A percentile compares a stretch with the other conserved stretches of the same genome.
Evolutionary conservation across 2,797 vertebrate genomes (phyloP).

Genomic region (Anabacerthia variegaticeps): DNA sequence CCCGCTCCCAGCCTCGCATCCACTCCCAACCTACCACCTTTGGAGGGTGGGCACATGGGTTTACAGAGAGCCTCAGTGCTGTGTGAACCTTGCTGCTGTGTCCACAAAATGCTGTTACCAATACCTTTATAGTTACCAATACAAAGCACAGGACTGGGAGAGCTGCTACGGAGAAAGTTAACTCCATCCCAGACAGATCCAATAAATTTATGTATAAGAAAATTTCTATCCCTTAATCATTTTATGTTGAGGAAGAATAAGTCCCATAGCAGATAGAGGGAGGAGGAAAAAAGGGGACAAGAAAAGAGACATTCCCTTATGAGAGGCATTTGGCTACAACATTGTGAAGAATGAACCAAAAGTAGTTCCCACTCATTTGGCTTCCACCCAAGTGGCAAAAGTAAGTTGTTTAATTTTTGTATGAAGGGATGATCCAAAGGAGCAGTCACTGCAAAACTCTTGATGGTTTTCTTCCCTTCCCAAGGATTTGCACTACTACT

Average conservation of each 20-base stretch:
- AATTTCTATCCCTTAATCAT: not conserved
- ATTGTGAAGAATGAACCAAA: not conserved
- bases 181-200: not conserved
- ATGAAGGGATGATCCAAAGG: not conserved
- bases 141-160: not conserved
- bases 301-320: not conserved
- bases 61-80: not conserved
- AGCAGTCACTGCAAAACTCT: not conserved
- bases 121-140: not conserved
- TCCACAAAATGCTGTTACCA: not conserved
- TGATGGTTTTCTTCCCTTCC: not conserved
- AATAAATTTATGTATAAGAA: not conserved
- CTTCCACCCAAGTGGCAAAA: not conserved
- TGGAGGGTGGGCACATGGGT: accelerated
- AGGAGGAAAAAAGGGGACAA: not conserved
- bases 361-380: not conserved
- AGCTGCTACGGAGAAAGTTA: not conserved
- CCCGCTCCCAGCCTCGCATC: not conserved
- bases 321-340: not conserved
- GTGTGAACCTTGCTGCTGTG: accelerated
- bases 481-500: not conserved
- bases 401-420: not conserved
- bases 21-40: not conserved
- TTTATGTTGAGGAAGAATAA: not conserved
- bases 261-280: not conserved